Evolutionary conservation across 1,140 invertebrate genomes (phyloP), one percentile per base, ranked within the genome.

Genomic region (Stegodyphus mimosarum): DNA sequence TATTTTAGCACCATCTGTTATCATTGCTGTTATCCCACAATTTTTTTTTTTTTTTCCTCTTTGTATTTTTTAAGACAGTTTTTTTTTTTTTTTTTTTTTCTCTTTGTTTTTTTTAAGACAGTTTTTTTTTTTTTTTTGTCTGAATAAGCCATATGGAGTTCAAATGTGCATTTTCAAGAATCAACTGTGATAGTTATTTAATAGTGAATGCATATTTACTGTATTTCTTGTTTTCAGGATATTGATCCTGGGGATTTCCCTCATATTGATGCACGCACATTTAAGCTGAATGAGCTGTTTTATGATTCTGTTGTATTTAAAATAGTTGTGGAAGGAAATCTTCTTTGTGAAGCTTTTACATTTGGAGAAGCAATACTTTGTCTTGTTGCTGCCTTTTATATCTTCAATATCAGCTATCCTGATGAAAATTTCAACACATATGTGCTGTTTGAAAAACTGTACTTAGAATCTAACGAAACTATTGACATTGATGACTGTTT

Each of bases 361-460:
- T 76, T 84, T 7, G 33, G 11, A 9, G 81, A 84, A 67, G 81
- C 81, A 48, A 60, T 84, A 48, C 48, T 84, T 7, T 75, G 72
- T 70, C 49, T 84, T 9, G n/a, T 84, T 1, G 63, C 72, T 13
- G 49, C 50, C 33, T 84, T 53, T 60, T 84, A 55, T 18, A 84
- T 84, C 48, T 84, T 84, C 49, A 84, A 84, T 49, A 84, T 84
- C 15, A 55, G 15, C 6, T 84, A 84, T 70, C 63, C 72, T 2
- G 72, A 75, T 33, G 4, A 1, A 11, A n/a, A 6, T 13, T 76
- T 33, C 7, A 49, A 52, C 6, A 84, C 81, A 5, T 51, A 69
- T 15, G 73, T 84, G 4, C 13, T 60, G 0, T 55, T 84, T 15
- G 81, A 84, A 17, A 75, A 84, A 69, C 17, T 84, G 15, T 84